Base-by-base conservation (phyloP, 2,888 invertebrate genomes). In the Folsomia candida region DNA sequence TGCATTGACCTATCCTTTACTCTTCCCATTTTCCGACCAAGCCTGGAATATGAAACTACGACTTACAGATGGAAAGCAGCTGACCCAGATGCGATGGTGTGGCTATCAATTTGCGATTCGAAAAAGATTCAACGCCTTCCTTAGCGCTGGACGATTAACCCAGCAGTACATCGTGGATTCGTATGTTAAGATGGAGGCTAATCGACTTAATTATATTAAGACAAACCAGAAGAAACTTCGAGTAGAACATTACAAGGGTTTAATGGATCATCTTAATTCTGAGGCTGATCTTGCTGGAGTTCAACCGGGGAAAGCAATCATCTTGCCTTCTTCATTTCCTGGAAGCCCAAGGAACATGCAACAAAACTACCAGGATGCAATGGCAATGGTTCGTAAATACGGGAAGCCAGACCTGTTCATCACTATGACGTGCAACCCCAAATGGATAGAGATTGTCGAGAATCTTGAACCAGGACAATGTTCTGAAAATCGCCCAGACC, bases 361-460 rank as follows among this genome's bases (percentile, higher is more conserved):
- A n/a, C n/a, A n/a, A n/a, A n/a, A n/a, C n/a, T n/a, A n/a, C n/a
- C n/a, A n/a, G n/a, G n/a, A n/a, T n/a, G n/a, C n/a, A n/a, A n/a
- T n/a, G n/a, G n/a, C n/a, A n/a, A n/a, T n/a, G n/a, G n/a, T n/a
- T n/a, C n/a, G n/a, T n/a, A n/a, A n/a, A n/a, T n/a, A n/a, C n/a
- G n/a, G n/a, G n/a, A n/a, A n/a, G n/a, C n/a, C n/a, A n/a, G n/a
- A n/a, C n/a, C n/a, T n/a, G n/a, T n/a, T n/a, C n/a, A n/a, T n/a
- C n/a, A n/a, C n/a, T n/a, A n/a, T n/a, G n/a, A n/a, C n/a, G n/a
- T n/a, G n/a, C n/a, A n/a, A 84, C 79, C 83, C 83, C 1, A 81
- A 81, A 65, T 84, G 83, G 83, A 71, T 65, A 22, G 83, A 84
- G 78, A 83, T 84, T 22, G 58, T 54, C 28, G 80, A 81, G 64